Conservation (phyloP, 2,888 invertebrate species). For the Agrypnus murinus region DNA sequence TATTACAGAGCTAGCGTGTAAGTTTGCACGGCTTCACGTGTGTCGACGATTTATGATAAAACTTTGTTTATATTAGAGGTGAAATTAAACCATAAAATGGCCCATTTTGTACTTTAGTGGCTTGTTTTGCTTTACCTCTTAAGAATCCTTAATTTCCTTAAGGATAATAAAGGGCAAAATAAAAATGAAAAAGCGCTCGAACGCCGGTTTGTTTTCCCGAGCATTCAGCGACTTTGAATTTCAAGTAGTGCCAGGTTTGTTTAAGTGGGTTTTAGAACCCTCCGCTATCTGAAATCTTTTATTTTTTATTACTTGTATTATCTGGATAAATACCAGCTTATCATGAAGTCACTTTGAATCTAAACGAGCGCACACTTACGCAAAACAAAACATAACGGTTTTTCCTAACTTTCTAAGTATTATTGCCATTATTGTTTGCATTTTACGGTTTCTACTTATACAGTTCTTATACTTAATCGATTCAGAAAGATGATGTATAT, state of each 20-base stretch:
- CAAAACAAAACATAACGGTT: too few relatives aligned
- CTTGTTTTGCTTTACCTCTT: constrained; percentile 57
- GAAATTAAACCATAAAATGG: constrained; percentile 59
- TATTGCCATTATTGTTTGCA: too few relatives aligned
- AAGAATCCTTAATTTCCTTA: constrained; percentile 57
- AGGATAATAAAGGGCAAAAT: constrained; percentile 52
- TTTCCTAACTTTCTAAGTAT: too few relatives aligned
- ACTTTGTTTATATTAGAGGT: constrained; percentile 59
- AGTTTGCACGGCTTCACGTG: constrained; percentile 56
- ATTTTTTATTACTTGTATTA: constrained; percentile 36
- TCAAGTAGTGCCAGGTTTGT: constrained; percentile 47
- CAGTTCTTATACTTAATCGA: too few relatives aligned
- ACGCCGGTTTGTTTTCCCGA: constrained; percentile 43
- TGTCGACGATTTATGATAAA: constrained; percentile 61
- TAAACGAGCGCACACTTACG: not conserved
- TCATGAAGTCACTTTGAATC: constrained; percentile 26
- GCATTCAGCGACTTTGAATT: constrained; percentile 48
- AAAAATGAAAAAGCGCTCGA: constrained; percentile 46
- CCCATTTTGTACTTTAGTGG: constrained; percentile 54
- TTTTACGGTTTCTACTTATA: too few relatives aligned
- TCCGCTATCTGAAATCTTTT: constrained; percentile 43
- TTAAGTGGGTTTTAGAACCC: constrained; percentile 43
- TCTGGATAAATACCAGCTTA: constrained; percentile 32
- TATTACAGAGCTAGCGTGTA: constrained; percentile 48
- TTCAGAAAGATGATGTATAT: too few relatives aligned